These are phyloP conservation scores for Melitaea athalia DNA, from an alignment of 2,888 invertebrate species.

Conservation along the genomic window DNA sequence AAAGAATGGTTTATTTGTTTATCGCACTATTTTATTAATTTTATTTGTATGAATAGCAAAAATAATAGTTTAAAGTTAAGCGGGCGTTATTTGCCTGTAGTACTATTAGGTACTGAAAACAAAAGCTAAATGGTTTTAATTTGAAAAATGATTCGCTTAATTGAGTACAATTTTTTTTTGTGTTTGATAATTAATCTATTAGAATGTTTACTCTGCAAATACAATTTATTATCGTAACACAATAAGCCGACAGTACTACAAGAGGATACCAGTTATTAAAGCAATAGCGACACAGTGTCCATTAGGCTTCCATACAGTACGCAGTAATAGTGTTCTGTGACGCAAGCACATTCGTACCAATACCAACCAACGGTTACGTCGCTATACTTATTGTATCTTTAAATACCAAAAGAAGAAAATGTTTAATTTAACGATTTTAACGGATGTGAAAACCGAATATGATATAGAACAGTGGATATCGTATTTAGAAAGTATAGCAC, in stretches of 20 bases:
- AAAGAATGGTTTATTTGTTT: too few relatives aligned
- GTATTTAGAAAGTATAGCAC: conserved; percentile 45
- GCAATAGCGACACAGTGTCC: neutral
- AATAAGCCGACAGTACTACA: too few relatives aligned
- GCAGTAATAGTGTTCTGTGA: too few relatives aligned
- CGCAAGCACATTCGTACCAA: neutral
- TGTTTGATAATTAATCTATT: neutral
- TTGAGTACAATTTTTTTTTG: too few relatives aligned
- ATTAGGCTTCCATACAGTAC: neutral
- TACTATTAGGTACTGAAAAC: too few relatives aligned
- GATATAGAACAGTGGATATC: conserved; percentile 49
- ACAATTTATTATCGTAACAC: neutral
- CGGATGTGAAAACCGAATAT: conserved; percentile 33
- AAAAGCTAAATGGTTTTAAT: too few relatives aligned
- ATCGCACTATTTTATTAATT: too few relatives aligned
- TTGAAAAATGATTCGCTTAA: too few relatives aligned
- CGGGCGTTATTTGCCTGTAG: too few relatives aligned
- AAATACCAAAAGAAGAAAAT: conserved; percentile 1
- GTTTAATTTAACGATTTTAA: conserved; percentile 23
- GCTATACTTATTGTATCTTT: neutral
- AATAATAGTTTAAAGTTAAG: too few relatives aligned
- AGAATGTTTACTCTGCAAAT: neutral
- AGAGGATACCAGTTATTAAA: neutral
- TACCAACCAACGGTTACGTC: neutral
- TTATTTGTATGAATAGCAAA: too few relatives aligned